Base-by-base conservation (phyloP, 2,113 vertebrate species). In the Coturnix japonica region DNA sequence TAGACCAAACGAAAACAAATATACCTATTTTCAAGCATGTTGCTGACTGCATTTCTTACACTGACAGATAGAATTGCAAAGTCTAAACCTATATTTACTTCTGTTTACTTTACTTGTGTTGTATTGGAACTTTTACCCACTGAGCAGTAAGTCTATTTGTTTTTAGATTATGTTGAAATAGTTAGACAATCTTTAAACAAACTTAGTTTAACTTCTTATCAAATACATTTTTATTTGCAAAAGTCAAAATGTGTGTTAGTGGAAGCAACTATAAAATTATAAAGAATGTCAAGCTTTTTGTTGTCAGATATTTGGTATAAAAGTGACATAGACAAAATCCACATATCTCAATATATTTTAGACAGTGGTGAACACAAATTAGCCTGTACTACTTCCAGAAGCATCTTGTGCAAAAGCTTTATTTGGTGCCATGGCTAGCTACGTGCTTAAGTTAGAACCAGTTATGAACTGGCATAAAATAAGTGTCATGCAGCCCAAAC, bases 181-280 rank as follows among this genome's bases (percentile, higher is more conserved):
- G 37, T n/a, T 96, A 76, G 96, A 73, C 95, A 97, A 96, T 93
- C 86, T 97, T 97, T 97, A 96, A 97, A 72, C 81, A 91, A 75
- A 89, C 70, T 85, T 65, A 65, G 53, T 56, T 72, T 57, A 91
- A 56, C 25, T 64, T 93, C 69, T 87, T 75, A 35, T 81, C 51
- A 72, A 80, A 87, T 53, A 41, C 7, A 47, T 69, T 31, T 66
- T 65, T 88, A 66, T 66, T 88, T 92, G 23, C 63, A 79, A 66
- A 80, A 82, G 16, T 20, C n/a, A 33, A 20, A 13, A 14, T 33
- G 6, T 43, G 17, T 89, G 9, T 69, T 63, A 16, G 16, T 79
- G 41, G 49, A 81, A 89, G 7, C 15, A 87, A 49, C 9, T 85
- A 63, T 37, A 46, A 69, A 72, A 60, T 41, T 57, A 16, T 20